These are phyloP conservation scores for Prosapia bicincta DNA, from an alignment of 2,888 invertebrate species.

Conservation along the genomic window DNA sequence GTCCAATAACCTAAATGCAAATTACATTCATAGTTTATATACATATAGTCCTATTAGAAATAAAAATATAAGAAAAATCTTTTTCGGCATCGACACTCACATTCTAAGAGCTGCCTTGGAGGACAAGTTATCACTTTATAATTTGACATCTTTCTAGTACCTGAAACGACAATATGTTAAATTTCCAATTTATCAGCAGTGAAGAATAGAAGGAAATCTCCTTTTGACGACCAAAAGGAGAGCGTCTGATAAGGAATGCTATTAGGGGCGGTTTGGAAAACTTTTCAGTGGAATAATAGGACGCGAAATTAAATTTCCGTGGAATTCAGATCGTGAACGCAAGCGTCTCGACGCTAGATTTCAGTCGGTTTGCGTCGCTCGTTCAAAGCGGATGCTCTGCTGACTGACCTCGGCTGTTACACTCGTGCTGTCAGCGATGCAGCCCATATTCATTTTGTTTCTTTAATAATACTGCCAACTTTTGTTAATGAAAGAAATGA, in stretches of 20 bases:
- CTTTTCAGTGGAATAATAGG: background rate
- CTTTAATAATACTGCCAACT: too few species aligned
- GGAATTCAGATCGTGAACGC: background rate
- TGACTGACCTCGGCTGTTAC: background rate
- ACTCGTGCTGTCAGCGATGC: background rate
- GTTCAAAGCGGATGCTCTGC: background rate
- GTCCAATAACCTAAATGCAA: too few species aligned
- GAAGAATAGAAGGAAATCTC: background rate
- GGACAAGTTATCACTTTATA: too few species aligned
- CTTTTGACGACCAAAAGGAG: background rate
- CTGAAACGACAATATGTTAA: background rate
- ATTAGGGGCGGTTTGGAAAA: background rate
- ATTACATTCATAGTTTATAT: too few species aligned
- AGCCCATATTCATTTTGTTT: background rate
- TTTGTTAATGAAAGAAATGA: background rate
- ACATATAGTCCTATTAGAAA: too few species aligned
- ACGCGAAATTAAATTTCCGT: constrained; percentile 2
- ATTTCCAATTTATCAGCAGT: background rate
- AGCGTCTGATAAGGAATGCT: background rate
- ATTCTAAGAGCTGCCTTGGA: too few species aligned
- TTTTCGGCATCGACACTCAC: too few species aligned
- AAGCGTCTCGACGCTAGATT: background rate
- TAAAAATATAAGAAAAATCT: too few species aligned
- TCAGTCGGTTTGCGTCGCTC: background rate
- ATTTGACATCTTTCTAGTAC: too few species aligned